Percentiles rank a stretch among this genome's conserved stretches.
These are phyloP conservation scores for Bruchidius siliquastri DNA, from an alignment of 2,888 invertebrate species.

Conservation along the genomic window DNA sequence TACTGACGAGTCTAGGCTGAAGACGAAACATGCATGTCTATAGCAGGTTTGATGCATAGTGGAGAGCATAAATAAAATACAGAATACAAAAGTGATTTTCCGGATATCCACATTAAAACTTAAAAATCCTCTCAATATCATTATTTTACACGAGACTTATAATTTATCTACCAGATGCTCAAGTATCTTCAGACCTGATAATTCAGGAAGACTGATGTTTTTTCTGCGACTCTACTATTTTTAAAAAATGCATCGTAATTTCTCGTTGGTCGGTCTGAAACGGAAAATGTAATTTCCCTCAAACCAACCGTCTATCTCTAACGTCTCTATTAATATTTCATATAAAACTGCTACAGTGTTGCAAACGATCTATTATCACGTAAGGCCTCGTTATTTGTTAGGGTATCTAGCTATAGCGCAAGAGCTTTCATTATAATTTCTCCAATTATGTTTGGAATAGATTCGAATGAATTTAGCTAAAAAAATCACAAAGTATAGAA, in stretches of 20 bases:
- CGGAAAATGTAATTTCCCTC: background rate
- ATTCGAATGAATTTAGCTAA: no score
- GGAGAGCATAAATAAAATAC: no score
- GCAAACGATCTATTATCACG: background rate
- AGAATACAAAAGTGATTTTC: no score
- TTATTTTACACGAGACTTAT: no score
- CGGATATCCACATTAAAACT: no score
- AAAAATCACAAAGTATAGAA: no score
- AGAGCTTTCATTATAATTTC: background rate
- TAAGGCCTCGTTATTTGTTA: background rate
- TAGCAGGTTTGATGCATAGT: no score
- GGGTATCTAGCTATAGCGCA: background rate
- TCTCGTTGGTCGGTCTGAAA: background rate
- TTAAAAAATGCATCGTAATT: background rate
- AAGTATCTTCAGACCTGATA: background rate
- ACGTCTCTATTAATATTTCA: background rate
- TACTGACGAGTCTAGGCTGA: no score
- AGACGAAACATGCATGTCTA: no score
- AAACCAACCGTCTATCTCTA: background rate
- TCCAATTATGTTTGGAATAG: no score
- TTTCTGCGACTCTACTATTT: background rate
- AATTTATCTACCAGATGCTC: background rate
- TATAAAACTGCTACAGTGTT: background rate
- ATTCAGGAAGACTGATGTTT: background rate
- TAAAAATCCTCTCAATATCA: no score